Percentiles rank a stretch among this genome's conserved stretches.
These are phyloP conservation scores for Sebastes wilsoni DNA, from an alignment of 2,797 vertebrate genomes.

Conservation along the genomic window DNA sequence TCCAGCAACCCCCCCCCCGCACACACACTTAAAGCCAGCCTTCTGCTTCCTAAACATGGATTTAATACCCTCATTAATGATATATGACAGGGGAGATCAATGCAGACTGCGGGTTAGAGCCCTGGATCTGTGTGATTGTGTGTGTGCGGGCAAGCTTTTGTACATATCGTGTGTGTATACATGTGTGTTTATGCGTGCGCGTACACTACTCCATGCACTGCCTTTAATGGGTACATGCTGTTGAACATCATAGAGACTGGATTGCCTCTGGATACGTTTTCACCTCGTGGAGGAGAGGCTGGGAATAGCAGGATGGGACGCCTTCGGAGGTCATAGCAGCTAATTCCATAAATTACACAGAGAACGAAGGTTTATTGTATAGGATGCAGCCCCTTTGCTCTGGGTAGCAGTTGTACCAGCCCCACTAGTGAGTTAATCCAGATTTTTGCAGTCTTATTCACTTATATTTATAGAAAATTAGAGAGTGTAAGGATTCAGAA, in stretches of 20 bases:
- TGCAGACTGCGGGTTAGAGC: slow-evolving; percentile 89
- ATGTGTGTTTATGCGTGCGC: slow-evolving; percentile 17
- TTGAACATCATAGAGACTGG: slow-evolving; percentile 91
- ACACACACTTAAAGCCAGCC: slow-evolving; percentile 85
- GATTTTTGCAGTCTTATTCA: background rate
- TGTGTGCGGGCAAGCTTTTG: background rate
- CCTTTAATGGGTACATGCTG: slow-evolving; percentile 94
- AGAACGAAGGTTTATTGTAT: slow-evolving; percentile 8
- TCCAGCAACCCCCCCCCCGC: slow-evolving; percentile 82
- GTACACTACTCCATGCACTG: slow-evolving; percentile 72
- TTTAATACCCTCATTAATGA: slow-evolving; percentile 99
- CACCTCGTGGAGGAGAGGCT: slow-evolving; percentile 62
- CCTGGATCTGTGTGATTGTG: slow-evolving; percentile 61
- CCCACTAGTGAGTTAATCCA: background rate
- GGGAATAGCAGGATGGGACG: slow-evolving; percentile 50
- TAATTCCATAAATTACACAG: slow-evolving; percentile 20
- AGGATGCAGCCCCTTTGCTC: background rate
- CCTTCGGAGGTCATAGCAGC: slow-evolving; percentile 40
- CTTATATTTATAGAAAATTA: background rate
- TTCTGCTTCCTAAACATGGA: slow-evolving; percentile 97
- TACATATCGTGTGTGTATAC: slow-evolving; percentile 35
- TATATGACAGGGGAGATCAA: slow-evolving; percentile 99
- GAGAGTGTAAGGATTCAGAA: background rate
- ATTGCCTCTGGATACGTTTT: slow-evolving; percentile 88
- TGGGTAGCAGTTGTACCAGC: background rate